Evolutionary conservation across 2,888 invertebrate species (phyloP).

Genomic region (Eucera pruinosa): DNA sequence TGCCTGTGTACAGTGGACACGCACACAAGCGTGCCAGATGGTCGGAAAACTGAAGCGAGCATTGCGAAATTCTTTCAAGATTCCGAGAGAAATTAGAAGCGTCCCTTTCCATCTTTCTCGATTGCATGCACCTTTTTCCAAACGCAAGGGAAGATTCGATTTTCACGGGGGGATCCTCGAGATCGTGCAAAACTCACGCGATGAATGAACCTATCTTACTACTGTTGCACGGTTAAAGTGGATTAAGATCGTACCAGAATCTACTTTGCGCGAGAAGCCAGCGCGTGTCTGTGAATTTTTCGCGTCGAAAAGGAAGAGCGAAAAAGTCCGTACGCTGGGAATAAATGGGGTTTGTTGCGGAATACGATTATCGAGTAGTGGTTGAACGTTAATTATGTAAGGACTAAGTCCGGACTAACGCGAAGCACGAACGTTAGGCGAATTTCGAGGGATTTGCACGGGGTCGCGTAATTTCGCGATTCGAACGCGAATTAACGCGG

Average conservation of each 20-base stretch:
- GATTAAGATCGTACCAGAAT: background rate
- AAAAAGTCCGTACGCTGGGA: background rate
- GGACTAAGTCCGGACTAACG: background rate
- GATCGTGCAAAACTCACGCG: background rate
- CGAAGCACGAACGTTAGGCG: background rate
- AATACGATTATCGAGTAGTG: background rate
- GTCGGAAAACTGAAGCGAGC: slow-evolving; percentile 36
- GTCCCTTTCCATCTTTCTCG: background rate
- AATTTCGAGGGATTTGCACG: no score
- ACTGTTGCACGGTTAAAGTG: background rate
- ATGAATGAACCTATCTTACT: slow-evolving; percentile 2
- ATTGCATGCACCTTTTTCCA: no score
- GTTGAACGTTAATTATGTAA: slow-evolving; percentile 15
- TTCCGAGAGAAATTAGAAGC: background rate
- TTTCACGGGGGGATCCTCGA: background rate
- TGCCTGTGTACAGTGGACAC: background rate
- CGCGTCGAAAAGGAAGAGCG: background rate
- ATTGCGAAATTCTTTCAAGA: slow-evolving; percentile 30
- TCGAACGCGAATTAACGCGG: background rate
- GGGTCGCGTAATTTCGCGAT: background rate
- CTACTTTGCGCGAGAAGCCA: slow-evolving; percentile 7
- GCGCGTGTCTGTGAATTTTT: slow-evolving; percentile 8
- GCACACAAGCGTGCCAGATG: slow-evolving; percentile 38
- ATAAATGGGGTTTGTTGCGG: background rate
- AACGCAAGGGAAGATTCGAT: background rate